Base-by-base conservation (phyloP, 2,888 invertebrate genomes). In the Apotomis capreana region DNA sequence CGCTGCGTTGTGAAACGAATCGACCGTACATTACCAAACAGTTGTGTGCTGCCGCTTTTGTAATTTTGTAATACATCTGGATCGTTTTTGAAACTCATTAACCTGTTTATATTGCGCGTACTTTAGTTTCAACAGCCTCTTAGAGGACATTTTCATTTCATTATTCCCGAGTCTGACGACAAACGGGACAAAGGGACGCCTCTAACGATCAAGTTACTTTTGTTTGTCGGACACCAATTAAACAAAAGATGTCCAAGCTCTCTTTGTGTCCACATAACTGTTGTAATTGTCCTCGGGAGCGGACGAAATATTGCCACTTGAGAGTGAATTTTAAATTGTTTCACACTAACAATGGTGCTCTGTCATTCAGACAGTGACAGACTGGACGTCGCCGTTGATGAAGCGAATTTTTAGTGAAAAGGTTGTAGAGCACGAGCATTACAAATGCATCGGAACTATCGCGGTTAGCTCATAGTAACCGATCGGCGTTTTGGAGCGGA, bases 71-170 rank as follows among this genome's bases (percentile, higher is more conserved):
- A 92, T 89, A 90, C 91, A 92, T 92, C 91, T 92, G 92, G 91
- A 92, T 90, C 90, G 92, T 91, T 93, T 93, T 92, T 91, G 91
- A 91, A 92, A 93, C 88, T 86, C 90, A 91, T 92, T 91, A 91
- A 92, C 90, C 90, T 89, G 89, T 90, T 92, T 91, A 84, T 90
- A 88, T 88, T 87, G 84, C 83, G 83, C 83, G 87, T 84, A 85
- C 80, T 77, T 75, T 76, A 83, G 83, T 87, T 87, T 85, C 84
- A 84, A 89, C 88, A 87, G 85, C 81, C 83, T 80, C 83, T 87
- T 83, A 87, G 87, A 89, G 90, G 87, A 90, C 87, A 81, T 83
- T 85, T 80, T 86, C 67, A 58, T 72, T 72, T 57, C 85, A 88
- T 91, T 91, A 88, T 91, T 84, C 81, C 80, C 82, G 80, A 79